Evolutionary conservation across 2,888 invertebrate species (phyloP), one percentile per base, ranked within the genome.

Genomic region (Eurytoma californica): DNA sequence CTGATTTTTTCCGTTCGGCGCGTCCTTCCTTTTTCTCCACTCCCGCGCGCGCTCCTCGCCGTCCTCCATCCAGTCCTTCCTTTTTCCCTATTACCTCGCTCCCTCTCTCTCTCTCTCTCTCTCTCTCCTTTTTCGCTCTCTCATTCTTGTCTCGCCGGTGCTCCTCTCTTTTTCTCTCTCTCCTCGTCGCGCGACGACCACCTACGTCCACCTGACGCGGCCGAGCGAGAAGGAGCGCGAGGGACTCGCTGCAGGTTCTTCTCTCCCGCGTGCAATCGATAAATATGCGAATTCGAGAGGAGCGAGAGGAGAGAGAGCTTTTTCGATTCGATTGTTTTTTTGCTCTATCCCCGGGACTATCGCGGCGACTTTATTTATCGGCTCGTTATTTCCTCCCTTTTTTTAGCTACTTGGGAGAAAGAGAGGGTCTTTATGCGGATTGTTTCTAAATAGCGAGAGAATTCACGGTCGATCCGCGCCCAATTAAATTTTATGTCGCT

Each of bases 161-260:
- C 24, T 24, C 57, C 47, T 53, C 55, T 57, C 20, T 72, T 24
- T 68, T 47, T 39, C 30, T 51, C 55, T 55, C 49, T 24, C 58
- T 49, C 63, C 69, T 16, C 9, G 39, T 47, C 55, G 60, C n/a
- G 30, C 72, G 73, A 73, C 72, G 73, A 73, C 75, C 83, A 80
- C 78, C 80, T 72, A 79, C 79, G 67, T 79, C 65, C 79, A 83
- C 82, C 82, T 83, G 80, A 82, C 79, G 57, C 81, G 78, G 57
- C 68, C 28, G 20, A 24, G 58, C 28, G 49, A 39, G 53, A 55
- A n/a, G 63, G 63, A 70, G 74, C 70, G 39, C 14, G 63, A 47
- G 39, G 20, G 53, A 14, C 66, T 49, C 18, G 63, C 13, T 51
- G 60, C 74, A 77, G 70, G 30, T 77, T 63, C 20, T 65, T 58